Evolutionary conservation across 2,113 vertebrate species (phyloP).

Genomic region (Stigmatopora argus): DNA sequence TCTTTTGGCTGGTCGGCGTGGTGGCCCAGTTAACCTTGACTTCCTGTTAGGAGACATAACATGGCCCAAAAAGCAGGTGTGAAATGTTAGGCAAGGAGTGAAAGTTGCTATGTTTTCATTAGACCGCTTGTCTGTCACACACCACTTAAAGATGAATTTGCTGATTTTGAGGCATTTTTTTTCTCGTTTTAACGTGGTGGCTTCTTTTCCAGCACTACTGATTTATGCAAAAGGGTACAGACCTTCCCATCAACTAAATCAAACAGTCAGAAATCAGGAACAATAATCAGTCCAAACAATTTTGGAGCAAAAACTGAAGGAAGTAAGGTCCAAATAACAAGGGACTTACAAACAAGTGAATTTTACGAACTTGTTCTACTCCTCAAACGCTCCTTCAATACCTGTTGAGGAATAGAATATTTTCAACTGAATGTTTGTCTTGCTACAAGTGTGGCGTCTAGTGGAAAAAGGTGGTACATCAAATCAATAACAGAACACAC

Average conservation of each 20-base stretch:
- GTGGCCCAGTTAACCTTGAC: conserved; percentile 99
- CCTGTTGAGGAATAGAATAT: conserved; percentile 80
- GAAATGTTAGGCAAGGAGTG: conserved; percentile 7
- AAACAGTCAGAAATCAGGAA: conserved; percentile 54
- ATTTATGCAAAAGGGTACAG: conserved; percentile 35
- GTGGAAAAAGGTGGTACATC: conserved; percentile 56
- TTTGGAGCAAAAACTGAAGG: conserved; percentile 68
- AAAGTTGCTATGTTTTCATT: conserved; percentile 33
- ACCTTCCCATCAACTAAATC: conserved; percentile 44
- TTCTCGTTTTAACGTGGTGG: conserved; percentile 24
- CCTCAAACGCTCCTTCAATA: conserved; percentile 79
- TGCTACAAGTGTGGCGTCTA: conserved; percentile 61
- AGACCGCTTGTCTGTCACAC: conserved; percentile 52
- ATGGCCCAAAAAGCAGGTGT: conserved; percentile 26
- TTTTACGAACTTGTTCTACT: conserved; percentile 79
- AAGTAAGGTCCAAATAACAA: conserved; percentile 77
- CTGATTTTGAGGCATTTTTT: conserved; percentile 40
- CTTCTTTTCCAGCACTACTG: conserved; percentile 33
- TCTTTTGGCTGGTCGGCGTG: conserved; percentile 98
- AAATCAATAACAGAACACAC: conserved; percentile 28
- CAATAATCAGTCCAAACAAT: conserved; percentile 59
- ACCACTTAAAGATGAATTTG: conserved; percentile 52
- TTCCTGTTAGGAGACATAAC: conserved; percentile 73
- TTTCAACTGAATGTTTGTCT: conserved; percentile 72
- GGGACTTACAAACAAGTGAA: conserved; percentile 79